Base-by-base conservation (phyloP, 2,888 invertebrate species). In the Chalcosyrphus nemorum region DNA sequence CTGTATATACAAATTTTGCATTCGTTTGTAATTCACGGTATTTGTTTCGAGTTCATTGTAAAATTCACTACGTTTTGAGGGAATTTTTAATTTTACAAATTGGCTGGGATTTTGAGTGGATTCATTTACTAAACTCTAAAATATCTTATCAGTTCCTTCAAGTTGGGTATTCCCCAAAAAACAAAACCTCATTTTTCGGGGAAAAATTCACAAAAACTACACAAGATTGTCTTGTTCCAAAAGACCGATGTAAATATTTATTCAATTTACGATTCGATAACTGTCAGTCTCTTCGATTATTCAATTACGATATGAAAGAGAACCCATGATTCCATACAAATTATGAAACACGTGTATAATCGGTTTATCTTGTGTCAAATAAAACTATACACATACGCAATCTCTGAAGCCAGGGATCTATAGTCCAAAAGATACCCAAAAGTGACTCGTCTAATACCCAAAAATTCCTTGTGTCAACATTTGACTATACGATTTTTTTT, bases 381-480 rank as follows among this genome's bases (percentile, higher is more conserved):
- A 75, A n/a, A 17, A 11, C 7, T 35, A n/a, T n/a, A n/a, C n/a
- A n/a, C n/a, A n/a, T n/a, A 50, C 71, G 43, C 43, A 80, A 52
- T 68, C 43, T 52, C 15, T 43, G 17, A 70, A 52, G 19, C 59
- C 24, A 13, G 32, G 29, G 47, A 61, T 54, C 45, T 13, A 3
- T n/a, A 66, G 57, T 24, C 41, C 29, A 11, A 68, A 50, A 35
- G 59, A 47, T 75, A 47, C 19, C 15, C 3, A 5, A n/a, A n/a
- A 50, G 27, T 24, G 19, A 15, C 19, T 47, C 19, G 32, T 75
- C 43, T 52, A 19, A 47, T 52, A 54, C 5, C 35, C 52, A 21
- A 61, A 63, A 82, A 82, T 72, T 45, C 52, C 41, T 56, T 72
- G 38, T 72, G 81, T 82, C 77, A 82, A 82, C 81, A 82, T 63